Conservation (phyloP, 2,888 invertebrate species). For the Rotaria magnacalcarata region DNA sequence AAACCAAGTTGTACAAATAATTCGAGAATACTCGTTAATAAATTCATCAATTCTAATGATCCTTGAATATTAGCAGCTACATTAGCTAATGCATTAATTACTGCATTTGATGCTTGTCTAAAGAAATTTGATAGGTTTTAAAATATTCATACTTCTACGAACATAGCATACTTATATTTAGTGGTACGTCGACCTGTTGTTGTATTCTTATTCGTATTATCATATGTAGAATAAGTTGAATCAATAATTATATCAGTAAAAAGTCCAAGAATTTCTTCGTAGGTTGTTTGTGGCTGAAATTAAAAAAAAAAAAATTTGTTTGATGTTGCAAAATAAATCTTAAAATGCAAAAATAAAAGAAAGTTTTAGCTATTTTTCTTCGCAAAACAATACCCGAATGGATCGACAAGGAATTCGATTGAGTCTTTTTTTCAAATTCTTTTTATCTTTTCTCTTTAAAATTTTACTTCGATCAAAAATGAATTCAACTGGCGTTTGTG, state of each 20-base stretch:
- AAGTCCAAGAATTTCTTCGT: constrained; percentile 35
- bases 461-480: not conserved
- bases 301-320: not conserved
- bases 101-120: constrained; percentile 76
- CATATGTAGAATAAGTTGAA: not conserved
- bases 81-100: constrained; percentile 90
- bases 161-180: constrained; percentile 5
- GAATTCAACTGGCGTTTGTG: not conserved
- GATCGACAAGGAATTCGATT: not conserved
- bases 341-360: not conserved
- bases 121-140: not conserved
- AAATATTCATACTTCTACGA: no score
- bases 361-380: not conserved
- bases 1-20: constrained; percentile 93
- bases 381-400: not conserved
- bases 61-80: constrained; percentile 89
- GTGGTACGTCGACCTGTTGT: not conserved
- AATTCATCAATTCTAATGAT: constrained; percentile 70
- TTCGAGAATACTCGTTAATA: constrained; percentile 81
- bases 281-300: constrained; percentile 24
- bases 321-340: not conserved
- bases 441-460: not conserved
- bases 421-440: not conserved
- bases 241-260: constrained; percentile 34
- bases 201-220: not conserved